Base-by-base conservation (phyloP, 2,113 vertebrate genomes). In the Lophochroa leadbeateri region DNA sequence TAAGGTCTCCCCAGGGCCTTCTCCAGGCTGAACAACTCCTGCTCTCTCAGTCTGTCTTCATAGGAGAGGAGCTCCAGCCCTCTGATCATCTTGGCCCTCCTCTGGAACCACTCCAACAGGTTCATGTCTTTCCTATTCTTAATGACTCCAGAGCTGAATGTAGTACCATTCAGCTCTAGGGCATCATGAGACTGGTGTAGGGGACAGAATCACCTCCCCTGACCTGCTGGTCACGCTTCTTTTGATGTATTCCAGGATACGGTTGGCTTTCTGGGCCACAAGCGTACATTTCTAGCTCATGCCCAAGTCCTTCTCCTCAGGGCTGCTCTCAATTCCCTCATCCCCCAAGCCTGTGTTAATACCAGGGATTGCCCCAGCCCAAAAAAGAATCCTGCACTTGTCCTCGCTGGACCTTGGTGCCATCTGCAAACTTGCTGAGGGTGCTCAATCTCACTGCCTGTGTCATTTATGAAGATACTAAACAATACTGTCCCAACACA, bases 161-260 rank as follows among this genome's bases (percentile, higher is more conserved):
- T 44, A 50, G 19, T 13, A 43, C 41, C 39, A 39, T 65, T 17
- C 19, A 29, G 44, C 39, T 39, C 11, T 65, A 43, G 14, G 43
- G 37, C 43, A 25, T 50, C 31, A 68, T 5, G 1, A 47, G 29
- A 49, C 37, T 7, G 7, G n/a, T 33, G 31, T 4, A 58, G 52
- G 10, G 25, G 44, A 13, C 5, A 68, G 63, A 77, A 43, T 60
- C 31, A 20, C 35, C 44, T 58, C 13, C 29, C 31, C 49, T 3
- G 13, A 11, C 20, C 24, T 86, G 12, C 16, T 65, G 41, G 41
- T 41, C 14, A 18, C 0, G 0, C 11, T 50, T 15, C 31, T 31
- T 77, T 63, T 52, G 14, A 23, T 39, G 50, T 50, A 41, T 43
- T 14, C 18, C 18, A 9, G 44, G 21, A 31, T 43, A 20, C 0